A percentile compares a stretch with the other conserved stretches of the same genome.
Evolutionary conservation across 1,140 invertebrate genomes (phyloP).

Genomic region (Saccostrea cuccullata): DNA sequence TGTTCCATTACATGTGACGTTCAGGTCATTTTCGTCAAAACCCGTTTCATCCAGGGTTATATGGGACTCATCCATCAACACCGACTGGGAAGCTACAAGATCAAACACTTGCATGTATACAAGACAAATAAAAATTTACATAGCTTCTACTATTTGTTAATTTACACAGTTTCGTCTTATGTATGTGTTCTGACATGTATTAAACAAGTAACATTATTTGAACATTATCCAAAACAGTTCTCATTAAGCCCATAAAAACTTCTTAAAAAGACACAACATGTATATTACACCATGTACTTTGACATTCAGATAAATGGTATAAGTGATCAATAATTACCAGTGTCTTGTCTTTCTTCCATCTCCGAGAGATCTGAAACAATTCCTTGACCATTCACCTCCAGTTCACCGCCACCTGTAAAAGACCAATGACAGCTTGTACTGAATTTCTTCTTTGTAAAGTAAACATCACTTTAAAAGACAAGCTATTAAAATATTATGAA

Average conservation of each 20-base stretch:
- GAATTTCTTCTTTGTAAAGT: too few relatives aligned
- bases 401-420: background rate
- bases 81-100: slow-evolving; percentile 21
- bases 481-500: too few relatives aligned
- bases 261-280: background rate
- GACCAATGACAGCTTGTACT: background rate
- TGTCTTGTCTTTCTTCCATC: background rate
- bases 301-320: background rate
- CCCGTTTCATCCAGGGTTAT: slow-evolving; percentile 44
- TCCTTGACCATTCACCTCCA: background rate
- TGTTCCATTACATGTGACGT: background rate
- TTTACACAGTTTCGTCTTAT: too few relatives aligned
- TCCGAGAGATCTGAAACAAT: background rate
- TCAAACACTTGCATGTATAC: too few relatives aligned
- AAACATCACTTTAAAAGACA: too few relatives aligned
- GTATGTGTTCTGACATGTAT: background rate
- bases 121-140: background rate
- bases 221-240: background rate
- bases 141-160: too few relatives aligned
- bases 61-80: slow-evolving; percentile 42
- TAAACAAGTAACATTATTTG: background rate
- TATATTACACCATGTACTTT: background rate
- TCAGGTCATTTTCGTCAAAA: slow-evolving; percentile 3
- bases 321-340: background rate
- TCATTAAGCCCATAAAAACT: background rate